These are phyloP conservation scores for Zaprionus bogoriensis DNA, from an alignment of 2,888 invertebrate species.

Conservation along the genomic window DNA sequence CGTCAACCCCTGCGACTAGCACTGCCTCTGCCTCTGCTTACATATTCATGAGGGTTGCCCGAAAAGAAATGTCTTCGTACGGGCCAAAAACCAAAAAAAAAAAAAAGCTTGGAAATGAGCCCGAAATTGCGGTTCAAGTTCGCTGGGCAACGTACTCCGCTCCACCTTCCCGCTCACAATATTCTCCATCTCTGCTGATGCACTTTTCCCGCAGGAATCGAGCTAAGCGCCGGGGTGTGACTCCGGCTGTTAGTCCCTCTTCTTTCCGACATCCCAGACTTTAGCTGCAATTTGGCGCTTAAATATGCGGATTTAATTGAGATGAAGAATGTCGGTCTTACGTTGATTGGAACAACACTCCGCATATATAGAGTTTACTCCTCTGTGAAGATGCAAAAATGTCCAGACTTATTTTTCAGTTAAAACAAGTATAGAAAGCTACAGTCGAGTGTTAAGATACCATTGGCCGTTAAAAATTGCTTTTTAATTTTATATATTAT, in stretches of 20 bases:
- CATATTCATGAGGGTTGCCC: constrained; percentile 80
- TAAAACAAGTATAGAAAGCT: no score
- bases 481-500: no score
- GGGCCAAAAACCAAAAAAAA: constrained; percentile 53
- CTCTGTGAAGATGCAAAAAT: no score
- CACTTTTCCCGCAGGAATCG: constrained; percentile 65
- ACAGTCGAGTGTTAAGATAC: no score
- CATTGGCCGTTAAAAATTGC: no score
- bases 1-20: constrained; percentile 33
- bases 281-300: constrained; percentile 61
- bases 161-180: constrained; percentile 11
- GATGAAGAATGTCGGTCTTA: no score
- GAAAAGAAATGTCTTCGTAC: constrained; percentile 57
- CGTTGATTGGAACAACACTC: no score
- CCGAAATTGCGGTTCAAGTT: constrained; percentile 76
- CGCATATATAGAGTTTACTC: no score
- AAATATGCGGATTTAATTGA: constrained; percentile 76
- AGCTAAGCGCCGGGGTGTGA: constrained; percentile 33
- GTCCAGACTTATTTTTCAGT: no score
- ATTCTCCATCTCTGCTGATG: constrained; percentile 60
- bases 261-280: no score
- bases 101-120: neutral
- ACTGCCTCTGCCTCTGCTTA: no score
- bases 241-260: neutral
- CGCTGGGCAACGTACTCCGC: constrained; percentile 58